phyloP scores from a whole-genome alignment of 2,113 vertebrate genomes.

The Brachyhypopomus gauderio region DNA sequence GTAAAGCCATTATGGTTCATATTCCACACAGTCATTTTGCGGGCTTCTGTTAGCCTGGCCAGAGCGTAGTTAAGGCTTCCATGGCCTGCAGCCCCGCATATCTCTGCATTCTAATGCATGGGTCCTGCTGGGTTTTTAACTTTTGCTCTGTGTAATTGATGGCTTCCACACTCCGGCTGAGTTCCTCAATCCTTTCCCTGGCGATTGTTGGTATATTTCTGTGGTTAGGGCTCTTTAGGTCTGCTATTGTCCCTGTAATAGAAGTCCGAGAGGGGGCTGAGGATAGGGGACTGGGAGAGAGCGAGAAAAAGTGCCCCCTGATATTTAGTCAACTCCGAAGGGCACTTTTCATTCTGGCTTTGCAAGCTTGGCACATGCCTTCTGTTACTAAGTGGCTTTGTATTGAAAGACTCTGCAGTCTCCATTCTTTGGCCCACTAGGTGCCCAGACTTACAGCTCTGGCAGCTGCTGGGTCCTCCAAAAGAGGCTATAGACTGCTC shows the following conservation, averaged over 20 bases:
- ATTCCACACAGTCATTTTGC: constrained; percentile 36
- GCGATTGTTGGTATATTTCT: constrained; percentile 63
- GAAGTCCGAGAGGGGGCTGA: constrained; percentile 55
- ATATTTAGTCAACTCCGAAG: constrained; percentile 75
- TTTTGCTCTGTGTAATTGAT: constrained; percentile 69
- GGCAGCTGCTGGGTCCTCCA: constrained; percentile 82
- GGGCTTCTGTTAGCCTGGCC: constrained; percentile 40
- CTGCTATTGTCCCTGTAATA: constrained; percentile 63
- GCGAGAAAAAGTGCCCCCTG: constrained; percentile 58
- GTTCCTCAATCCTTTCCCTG: constrained; percentile 58
- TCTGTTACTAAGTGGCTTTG: constrained; percentile 86
- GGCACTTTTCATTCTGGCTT: constrained; percentile 79
- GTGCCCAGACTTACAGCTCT: constrained; percentile 82
- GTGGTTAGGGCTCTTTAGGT: constrained; percentile 55
- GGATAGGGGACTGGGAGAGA: constrained; percentile 37
- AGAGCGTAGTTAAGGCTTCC: constrained; percentile 51
- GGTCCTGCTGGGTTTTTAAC: constrained; percentile 66
- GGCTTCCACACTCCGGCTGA: constrained; percentile 69
- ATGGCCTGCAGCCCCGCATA: constrained; percentile 55
- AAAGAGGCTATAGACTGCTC: constrained; percentile 78
- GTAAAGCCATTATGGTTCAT: constrained; percentile 45
- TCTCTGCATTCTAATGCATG: constrained; percentile 63
- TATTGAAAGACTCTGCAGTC: constrained; percentile 78
- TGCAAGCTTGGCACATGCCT: constrained; percentile 85
- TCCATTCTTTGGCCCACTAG: constrained; percentile 80